These are phyloP conservation scores for Ellobius talpinus DNA, from an alignment of 2,113 vertebrate species.

Conservation along the genomic window DNA sequence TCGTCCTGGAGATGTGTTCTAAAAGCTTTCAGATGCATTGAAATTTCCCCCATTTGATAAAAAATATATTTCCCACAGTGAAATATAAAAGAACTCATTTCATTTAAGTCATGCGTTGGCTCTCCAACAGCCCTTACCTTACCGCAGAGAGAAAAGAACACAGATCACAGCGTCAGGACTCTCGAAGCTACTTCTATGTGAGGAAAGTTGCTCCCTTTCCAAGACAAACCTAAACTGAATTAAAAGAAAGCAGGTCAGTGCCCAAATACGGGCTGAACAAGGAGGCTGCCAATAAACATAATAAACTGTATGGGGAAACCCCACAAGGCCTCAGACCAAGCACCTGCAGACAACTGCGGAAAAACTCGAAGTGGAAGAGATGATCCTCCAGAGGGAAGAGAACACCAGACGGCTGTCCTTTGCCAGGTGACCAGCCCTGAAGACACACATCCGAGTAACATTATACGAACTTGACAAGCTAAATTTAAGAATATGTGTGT, in stretches of 20 bases:
- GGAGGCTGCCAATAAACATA: background rate
- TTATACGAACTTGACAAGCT: background rate
- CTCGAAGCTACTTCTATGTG: background rate
- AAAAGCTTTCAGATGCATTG: conserved; percentile 29
- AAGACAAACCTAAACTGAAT: background rate
- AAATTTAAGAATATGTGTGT: background rate
- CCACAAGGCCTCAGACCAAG: background rate
- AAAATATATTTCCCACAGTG: background rate
- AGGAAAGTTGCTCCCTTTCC: conserved; percentile 14
- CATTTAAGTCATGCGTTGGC: background rate
- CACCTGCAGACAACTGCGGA: background rate
- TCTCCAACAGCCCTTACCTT: background rate
- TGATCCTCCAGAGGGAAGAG: background rate
- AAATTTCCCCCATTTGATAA: background rate
- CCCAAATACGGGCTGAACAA: background rate
- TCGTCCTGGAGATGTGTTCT: conserved; percentile 10
- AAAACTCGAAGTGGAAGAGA: background rate
- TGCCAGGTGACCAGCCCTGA: background rate
- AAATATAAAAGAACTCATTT: conserved; percentile 7
- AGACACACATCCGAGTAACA: background rate
- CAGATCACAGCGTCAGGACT: background rate
- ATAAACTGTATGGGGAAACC: no score
- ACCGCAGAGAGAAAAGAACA: background rate
- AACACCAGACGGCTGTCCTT: no score
- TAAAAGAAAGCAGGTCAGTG: background rate